A percentile compares a stretch with the other conserved stretches of the same genome.
Evolutionary conservation across 2,113 vertebrate species (phyloP).

Genomic region (Phoenicopterus ruber): DNA sequence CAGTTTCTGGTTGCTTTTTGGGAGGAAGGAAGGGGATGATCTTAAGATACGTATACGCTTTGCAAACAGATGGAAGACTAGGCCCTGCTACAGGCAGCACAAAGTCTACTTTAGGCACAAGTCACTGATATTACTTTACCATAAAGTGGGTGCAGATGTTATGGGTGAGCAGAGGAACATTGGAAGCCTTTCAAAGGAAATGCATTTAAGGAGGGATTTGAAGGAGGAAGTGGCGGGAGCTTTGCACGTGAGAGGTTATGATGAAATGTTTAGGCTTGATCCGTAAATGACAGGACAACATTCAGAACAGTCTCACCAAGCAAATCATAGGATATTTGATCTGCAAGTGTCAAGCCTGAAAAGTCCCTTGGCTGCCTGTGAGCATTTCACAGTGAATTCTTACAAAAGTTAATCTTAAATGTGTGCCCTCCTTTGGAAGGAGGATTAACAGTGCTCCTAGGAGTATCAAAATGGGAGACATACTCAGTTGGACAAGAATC

Average conservation of each 20-base stretch:
- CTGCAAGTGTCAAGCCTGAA: conserved; percentile 37
- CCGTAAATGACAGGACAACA: conserved; percentile 51
- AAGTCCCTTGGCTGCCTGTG: conserved; percentile 29
- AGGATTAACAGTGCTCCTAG: conserved; percentile 25
- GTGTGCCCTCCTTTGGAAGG: background rate
- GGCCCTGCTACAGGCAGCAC: background rate
- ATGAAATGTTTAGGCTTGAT: conserved; percentile 55
- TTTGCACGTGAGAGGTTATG: conserved; percentile 51
- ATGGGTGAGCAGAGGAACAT: conserved; percentile 14
- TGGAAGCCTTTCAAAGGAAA: conserved; percentile 65
- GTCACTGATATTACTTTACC: conserved; percentile 2
- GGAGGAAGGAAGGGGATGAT: background rate
- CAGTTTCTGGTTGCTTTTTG: background rate
- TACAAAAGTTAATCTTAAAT: conserved; percentile 2
- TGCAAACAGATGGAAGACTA: background rate
- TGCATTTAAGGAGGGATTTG: conserved; percentile 54
- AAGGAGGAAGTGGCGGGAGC: conserved; percentile 58
- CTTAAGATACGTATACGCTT: background rate
- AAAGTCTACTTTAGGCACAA: conserved; percentile 19
- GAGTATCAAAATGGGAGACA: background rate
- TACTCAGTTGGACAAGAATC: background rate
- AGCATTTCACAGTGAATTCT: conserved; percentile 36
- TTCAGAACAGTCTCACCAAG: conserved; percentile 50
- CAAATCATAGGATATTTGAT: conserved; percentile 45
- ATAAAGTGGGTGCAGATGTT: conserved; percentile 61